Percentiles rank a stretch among this genome's conserved stretches.
Evolutionary conservation across 2,113 vertebrate genomes (phyloP).

Genomic region (Gymnorhina tibicen): DNA sequence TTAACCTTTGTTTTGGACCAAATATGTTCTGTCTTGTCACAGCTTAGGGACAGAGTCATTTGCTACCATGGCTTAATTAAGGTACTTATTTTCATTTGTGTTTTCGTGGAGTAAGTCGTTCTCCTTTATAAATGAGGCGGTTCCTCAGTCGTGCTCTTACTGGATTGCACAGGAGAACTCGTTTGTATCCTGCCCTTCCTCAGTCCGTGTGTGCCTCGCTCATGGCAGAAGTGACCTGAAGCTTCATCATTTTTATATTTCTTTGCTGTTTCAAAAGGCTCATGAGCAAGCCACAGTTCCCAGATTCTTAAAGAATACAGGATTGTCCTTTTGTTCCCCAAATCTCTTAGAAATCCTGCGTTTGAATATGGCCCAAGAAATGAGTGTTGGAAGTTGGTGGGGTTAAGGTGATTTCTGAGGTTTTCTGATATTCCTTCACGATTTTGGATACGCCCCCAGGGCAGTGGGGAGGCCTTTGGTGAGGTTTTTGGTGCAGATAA

Average conservation of each 20-base stretch:
- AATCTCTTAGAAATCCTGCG: not conserved
- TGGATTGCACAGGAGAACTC: not conserved
- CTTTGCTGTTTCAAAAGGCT: not conserved
- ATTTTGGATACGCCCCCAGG: fast-evolving
- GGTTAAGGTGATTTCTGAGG: not conserved
- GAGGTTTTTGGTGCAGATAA: not conserved
- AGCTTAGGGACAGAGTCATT: not conserved
- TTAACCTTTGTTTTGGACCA: not conserved
- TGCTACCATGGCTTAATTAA: not conserved
- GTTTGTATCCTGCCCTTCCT: fast-evolving
- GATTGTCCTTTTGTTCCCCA: not conserved
- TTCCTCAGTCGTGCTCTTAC: not conserved
- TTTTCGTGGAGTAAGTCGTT: not conserved
- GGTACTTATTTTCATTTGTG: not conserved
- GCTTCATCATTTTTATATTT: not conserved
- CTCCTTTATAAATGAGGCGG: not conserved
- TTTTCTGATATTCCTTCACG: not conserved
- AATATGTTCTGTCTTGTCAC: not conserved
- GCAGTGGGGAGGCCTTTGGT: not conserved
- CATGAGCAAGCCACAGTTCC: not conserved
- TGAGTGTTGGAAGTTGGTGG: not conserved
- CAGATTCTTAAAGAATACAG: not conserved
- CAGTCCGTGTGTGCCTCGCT: not conserved
- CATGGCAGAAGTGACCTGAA: not conserved
- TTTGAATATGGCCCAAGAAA: not conserved